Base-by-base conservation (phyloP, 2,113 vertebrate genomes). In the Corynorhinus townsendii region DNA sequence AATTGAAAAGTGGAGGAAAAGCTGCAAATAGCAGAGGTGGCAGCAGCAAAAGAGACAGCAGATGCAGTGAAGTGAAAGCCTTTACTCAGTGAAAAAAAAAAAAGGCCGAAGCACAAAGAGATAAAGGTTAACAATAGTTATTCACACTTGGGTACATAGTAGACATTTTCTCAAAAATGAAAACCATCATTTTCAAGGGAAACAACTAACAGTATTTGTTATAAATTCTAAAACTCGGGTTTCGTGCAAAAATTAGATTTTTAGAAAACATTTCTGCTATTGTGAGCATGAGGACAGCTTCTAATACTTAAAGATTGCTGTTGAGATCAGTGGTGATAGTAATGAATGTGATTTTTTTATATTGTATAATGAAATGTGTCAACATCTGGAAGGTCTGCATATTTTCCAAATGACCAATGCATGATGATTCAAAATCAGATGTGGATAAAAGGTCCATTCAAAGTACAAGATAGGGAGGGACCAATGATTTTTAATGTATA, bases 161-260 rank as follows among this genome's bases (percentile, higher is more conserved):
- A 90, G 28, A 52, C n/a, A 79, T 79, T 49, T 85, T 85, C 40
- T 85, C 19, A 35, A 91, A 81, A 91, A 43, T 43, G 30, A 86
- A 59, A 68, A 52, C 20, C 4, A 73, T 54, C 16, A 93, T 66
- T 89, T 85, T 85, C 49, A 77, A 88, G 77, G 62, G 69, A 92
- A 92, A 79, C 8, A 80, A 69, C 12, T 69, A 90, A 52, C 7
- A 54, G 24, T 93, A 91, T 54, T 89, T 84, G 64, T 40, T 86
- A 33, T 40, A 56, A 77, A 91, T 86, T 33, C 86, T 54, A 49
- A 93, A 91, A 56, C 47, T 86, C 3, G 1, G 56, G 12, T 91
- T 95, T 95, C 11, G 2, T 24, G 11, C 22, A 88, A 96, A 93
- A 93, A 73, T 81, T 28, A 45, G 35, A 59, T 79, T 56, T 93